Evolutionary conservation across 2,113 vertebrate genomes (phyloP).

Genomic region (Oreochromis aureus): DNA sequence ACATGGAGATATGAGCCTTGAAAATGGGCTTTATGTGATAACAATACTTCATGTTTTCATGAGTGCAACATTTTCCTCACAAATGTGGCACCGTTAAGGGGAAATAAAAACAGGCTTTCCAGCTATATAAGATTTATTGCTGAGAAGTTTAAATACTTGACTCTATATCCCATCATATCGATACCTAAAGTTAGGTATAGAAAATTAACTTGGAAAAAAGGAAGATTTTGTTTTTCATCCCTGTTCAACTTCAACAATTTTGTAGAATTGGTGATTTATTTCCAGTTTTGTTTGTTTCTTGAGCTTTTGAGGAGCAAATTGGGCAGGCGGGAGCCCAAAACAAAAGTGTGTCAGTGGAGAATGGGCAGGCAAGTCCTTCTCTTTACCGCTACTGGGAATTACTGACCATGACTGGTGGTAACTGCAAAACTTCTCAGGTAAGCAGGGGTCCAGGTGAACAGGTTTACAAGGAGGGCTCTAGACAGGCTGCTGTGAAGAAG

Average conservation of each 20-base stretch:
- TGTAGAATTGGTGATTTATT: not conserved
- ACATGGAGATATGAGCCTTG: not conserved
- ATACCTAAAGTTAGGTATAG: not conserved
- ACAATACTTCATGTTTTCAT: too few species aligned
- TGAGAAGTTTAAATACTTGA: not conserved
- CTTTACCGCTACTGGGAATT: not conserved
- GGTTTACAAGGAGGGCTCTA: rapidly evolving
- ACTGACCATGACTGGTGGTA: not conserved
- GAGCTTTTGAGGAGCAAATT: not conserved
- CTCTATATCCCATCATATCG: not conserved
- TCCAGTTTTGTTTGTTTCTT: too few species aligned
- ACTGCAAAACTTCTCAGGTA: not conserved
- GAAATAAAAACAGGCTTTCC: too few species aligned
- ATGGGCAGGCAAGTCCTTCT: not conserved
- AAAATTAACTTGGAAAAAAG: not conserved
- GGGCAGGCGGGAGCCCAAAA: rapidly evolving
- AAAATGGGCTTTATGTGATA: not conserved
- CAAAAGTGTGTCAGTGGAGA: not conserved
- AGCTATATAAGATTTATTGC: too few species aligned
- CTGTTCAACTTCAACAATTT: too few species aligned
- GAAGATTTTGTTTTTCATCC: not conserved
- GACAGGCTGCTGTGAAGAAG: not conserved
- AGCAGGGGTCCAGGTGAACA: too few species aligned
- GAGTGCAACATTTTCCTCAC: too few species aligned
- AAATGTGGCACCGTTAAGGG: too few species aligned